Percentiles rank a stretch among this genome's conserved stretches.
Evolutionary conservation across 2,113 vertebrate species (phyloP).

Genomic region (Sander lucioperca): DNA sequence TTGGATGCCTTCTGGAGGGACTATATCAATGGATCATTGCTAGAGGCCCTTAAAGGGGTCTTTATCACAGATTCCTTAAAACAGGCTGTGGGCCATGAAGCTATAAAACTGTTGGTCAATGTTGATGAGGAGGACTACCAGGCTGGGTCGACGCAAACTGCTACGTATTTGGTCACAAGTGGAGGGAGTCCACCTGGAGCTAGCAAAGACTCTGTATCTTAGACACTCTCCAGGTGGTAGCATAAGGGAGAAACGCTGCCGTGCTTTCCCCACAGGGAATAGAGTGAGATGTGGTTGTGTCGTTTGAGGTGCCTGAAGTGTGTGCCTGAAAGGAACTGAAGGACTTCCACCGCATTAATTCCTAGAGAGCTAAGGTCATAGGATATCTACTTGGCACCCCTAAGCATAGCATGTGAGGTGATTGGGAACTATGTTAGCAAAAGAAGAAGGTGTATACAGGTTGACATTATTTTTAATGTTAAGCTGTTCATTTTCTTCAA

Average conservation of each 20-base stretch:
- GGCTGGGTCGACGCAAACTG: conserved; percentile 93
- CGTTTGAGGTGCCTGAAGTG: conserved; percentile 46
- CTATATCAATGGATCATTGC: conserved; percentile 96
- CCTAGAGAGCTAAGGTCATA: conserved; percentile 50
- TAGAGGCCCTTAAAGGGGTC: conserved; percentile 96
- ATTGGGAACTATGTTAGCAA: conserved; percentile 35
- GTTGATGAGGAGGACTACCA: conserved; percentile 98
- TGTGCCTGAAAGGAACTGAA: conserved; percentile 55
- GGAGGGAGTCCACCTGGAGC: conserved; percentile 60
- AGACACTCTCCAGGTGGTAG: conserved; percentile 24
- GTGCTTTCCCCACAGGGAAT: conserved; percentile 19
- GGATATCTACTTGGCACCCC: conserved; percentile 34
- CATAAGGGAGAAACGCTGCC: background rate
- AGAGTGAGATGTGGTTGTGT: conserved; percentile 45
- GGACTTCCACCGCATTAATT: conserved; percentile 40
- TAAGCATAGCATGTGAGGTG: conserved; percentile 59
- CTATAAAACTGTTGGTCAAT: conserved; percentile 97
- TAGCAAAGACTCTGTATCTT: conserved; percentile 70
- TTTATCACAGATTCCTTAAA: conserved; percentile 99
- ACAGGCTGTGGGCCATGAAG: conserved; percentile 96
- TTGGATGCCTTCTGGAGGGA: conserved; percentile 99
- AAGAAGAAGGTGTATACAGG: conserved; percentile 37
- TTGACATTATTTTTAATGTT: conserved; percentile 57
- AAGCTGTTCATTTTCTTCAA: conserved; percentile 37
- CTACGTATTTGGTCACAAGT: conserved; percentile 90